Base-by-base conservation (phyloP, 2,888 invertebrate genomes). In the Crocallis elinguaria region DNA sequence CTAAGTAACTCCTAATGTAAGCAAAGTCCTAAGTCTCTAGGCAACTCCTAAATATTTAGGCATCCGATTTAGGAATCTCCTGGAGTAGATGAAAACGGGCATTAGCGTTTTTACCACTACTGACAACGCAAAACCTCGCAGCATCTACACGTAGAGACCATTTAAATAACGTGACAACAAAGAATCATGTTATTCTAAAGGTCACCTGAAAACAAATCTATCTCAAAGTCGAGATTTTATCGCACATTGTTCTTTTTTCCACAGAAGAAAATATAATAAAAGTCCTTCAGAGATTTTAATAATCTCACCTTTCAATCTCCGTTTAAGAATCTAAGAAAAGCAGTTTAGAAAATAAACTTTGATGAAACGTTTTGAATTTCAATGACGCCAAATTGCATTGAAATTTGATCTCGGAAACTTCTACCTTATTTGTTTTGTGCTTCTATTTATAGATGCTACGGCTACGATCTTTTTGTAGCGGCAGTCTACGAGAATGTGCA, bases 291-390 rank as follows among this genome's bases (percentile, higher is more conserved):
- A 65, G 62, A 60, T 60, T 64, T 63, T 64, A 52, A 59, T 62
- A 63, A 73, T 69, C 74, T 50, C 60, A 54, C 56, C 49, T 66
- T 61, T 75, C 58, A 56, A 75, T 69, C 72, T 70, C 44, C 46
- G 50, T 61, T 66, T 53, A 56, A 55, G 57, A 56, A 62, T 63
- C 48, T 56, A 53, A 45, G 49, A 60, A 62, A 52, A 49, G 62
- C 16, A 7, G 16, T 25, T 29, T 37, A 44, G 13, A 44, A 30
- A 48, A 46, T 25, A 30, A 44, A 37, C 14, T 42, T 25, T 43
- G 23, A 50, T 46, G 12, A 36, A 52, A 50, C 46, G 41, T 13
- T 51, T 50, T 50, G 12, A 23, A 19, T 36, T 42, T 46, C 30
- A 6, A 39, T 3, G 17, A 37, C 9, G 11, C 13, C 9, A 23